These are phyloP conservation scores for Merops nubicus DNA, from an alignment of 2,113 vertebrate species.

Conservation along the genomic window DNA sequence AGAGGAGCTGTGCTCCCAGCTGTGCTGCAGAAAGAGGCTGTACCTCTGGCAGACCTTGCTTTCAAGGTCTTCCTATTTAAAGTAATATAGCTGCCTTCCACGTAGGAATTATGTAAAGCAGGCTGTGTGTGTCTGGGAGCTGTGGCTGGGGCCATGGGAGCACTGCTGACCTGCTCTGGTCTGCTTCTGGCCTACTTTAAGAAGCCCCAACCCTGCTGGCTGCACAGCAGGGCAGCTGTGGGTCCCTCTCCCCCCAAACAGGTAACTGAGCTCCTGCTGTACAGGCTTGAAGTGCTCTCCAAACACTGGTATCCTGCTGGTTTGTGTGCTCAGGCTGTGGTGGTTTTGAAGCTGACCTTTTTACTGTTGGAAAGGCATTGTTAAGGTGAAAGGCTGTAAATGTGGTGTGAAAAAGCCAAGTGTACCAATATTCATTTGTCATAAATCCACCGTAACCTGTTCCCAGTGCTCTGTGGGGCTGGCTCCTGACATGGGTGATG, in stretches of 20 bases:
- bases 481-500: neutral
- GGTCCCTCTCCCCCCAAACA: neutral
- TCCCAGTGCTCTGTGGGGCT: neutral
- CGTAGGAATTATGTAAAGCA: neutral
- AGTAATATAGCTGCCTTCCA: neutral
- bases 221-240: neutral
- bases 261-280: accelerated
- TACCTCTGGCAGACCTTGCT: neutral
- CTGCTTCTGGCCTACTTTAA: neutral
- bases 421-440: neutral
- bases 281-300: neutral
- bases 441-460: neutral
- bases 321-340: neutral
- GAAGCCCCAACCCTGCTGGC: neutral
- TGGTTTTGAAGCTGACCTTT: neutral
- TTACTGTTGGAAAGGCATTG: neutral
- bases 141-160: neutral
- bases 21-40: neutral
- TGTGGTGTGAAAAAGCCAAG: neutral
- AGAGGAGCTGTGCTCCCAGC: neutral
- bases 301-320: neutral
- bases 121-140: neutral
- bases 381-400: neutral
- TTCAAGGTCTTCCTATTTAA: neutral
- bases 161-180: neutral